Percentiles rank a stretch among this genome's conserved stretches.
phyloP scores from a whole-genome alignment of 2,113 vertebrate genomes.

The Alethe castanea region DNA sequence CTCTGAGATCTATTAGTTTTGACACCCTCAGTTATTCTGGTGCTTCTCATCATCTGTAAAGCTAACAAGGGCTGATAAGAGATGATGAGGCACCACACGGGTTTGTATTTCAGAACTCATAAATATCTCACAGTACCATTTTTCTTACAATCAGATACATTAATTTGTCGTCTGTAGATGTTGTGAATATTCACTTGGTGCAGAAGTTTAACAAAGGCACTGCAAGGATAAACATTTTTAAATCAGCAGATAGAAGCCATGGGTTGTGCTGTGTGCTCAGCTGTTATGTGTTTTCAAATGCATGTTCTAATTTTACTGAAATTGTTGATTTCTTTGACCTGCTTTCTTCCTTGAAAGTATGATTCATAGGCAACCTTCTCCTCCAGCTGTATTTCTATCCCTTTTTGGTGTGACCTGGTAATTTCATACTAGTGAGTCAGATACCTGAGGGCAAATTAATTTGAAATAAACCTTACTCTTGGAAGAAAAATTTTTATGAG shows the following conservation, averaged over 20 bases:
- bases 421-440: constrained; percentile 48
- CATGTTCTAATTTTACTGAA: constrained; percentile 59
- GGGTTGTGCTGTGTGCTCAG: background rate
- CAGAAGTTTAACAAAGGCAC: constrained; percentile 59
- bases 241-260: background rate
- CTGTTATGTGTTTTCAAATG: constrained; percentile 45
- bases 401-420: constrained; percentile 40
- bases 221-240: constrained; percentile 55
- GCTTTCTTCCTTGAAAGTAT: constrained; percentile 57
- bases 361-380: constrained; percentile 21
- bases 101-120: constrained; percentile 76
- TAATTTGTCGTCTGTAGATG: constrained; percentile 61
- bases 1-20: constrained; percentile 71
- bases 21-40: constrained; percentile 70
- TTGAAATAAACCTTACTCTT: constrained; percentile 60
- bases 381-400: background rate
- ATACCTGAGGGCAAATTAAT: constrained; percentile 64
- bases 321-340: constrained; percentile 50
- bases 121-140: constrained; percentile 72
- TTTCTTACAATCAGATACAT: constrained; percentile 74
- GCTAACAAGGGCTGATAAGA: constrained; percentile 75
- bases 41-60: constrained; percentile 70
- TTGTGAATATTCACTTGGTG: constrained; percentile 40
- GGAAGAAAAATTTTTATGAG: constrained; percentile 45
- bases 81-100: constrained; percentile 62